A percentile compares a stretch with the other conserved stretches of the same genome.
phyloP scores from a whole-genome alignment of 1,140 invertebrate species.

The Tenebrio molitor region DNA sequence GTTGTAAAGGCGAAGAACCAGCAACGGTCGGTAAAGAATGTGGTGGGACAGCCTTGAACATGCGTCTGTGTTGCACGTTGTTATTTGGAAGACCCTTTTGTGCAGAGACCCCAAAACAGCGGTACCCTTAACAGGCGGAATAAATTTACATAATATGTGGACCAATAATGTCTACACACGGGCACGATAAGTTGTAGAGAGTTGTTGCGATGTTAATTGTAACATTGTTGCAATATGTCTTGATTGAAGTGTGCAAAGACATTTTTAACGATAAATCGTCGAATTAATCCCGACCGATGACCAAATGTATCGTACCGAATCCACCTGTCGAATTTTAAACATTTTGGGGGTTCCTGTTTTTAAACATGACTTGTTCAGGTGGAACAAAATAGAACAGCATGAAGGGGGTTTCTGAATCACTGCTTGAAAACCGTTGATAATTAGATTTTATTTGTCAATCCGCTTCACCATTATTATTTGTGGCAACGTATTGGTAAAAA shows the following conservation, averaged over 20 bases:
- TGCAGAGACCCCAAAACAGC: conserved; percentile 5
- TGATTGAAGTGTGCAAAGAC: too few species aligned
- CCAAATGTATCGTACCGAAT: not conserved
- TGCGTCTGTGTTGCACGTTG: conserved; percentile 14
- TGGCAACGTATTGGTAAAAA: not conserved
- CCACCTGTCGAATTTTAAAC: conserved; percentile 7
- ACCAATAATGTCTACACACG: too few species aligned
- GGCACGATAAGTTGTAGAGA: too few species aligned
- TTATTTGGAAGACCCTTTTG: conserved; percentile 19
- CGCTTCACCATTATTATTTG: not conserved
- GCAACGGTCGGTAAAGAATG: conserved; percentile 45
- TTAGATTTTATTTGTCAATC: conserved; percentile 24
- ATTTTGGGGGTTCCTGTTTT: conserved; percentile 29
- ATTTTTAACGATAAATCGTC: too few species aligned
- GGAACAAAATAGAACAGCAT: conserved; percentile 18
- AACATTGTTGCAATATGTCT: too few species aligned
- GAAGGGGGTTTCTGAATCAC: conserved; percentile 30
- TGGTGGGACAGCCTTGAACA: conserved; percentile 40
- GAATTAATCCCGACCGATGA: not conserved
- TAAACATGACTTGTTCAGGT: conserved; percentile 25
- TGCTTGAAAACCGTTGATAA: conserved; percentile 41
- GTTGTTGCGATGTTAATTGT: too few species aligned
- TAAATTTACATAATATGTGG: conserved; percentile 37
- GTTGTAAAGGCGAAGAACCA: conserved; percentile 12
- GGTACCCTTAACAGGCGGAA: conserved; percentile 30